Percentiles rank a stretch among this genome's conserved stretches.
Evolutionary conservation across 2,888 invertebrate genomes (phyloP).

Genomic region (Pollenia griseotomentosa): DNA sequence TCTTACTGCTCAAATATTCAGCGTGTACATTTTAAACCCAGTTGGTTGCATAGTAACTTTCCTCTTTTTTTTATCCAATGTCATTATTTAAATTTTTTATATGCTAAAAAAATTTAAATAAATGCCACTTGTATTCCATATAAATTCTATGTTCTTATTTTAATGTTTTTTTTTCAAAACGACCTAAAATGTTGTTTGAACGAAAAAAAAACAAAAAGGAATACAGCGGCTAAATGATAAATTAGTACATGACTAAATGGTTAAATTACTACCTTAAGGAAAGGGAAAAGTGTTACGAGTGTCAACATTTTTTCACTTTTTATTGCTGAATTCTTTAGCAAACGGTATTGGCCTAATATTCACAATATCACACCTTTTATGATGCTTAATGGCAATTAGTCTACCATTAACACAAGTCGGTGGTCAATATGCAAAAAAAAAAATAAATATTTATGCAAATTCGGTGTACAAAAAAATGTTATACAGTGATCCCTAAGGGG

Average conservation of each 20-base stretch:
- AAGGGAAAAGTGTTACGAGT: conserved; percentile 51
- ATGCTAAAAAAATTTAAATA: conserved; percentile 69
- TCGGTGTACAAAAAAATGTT: conserved; percentile 2
- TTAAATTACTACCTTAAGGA: conserved; percentile 61
- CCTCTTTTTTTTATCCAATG: conserved; percentile 6
- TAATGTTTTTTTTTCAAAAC: conserved; percentile 57
- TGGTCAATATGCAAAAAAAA: conserved; percentile 59
- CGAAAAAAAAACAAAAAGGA: conserved; percentile 9
- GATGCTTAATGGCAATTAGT: conserved; percentile 72
- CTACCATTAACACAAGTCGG: conserved; percentile 67
- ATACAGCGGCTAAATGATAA: conserved; percentile 69
- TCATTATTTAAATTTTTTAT: conserved; percentile 36
- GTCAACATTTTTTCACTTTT: conserved; percentile 38
- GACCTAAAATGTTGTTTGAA: conserved; percentile 42
- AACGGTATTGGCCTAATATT: conserved; percentile 53
- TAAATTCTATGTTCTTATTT: conserved; percentile 63
- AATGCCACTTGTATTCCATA: conserved; percentile 73
- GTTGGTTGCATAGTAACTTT: conserved; percentile 1
- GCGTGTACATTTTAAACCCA: conserved; percentile 26
- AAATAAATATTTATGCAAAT: conserved; percentile 62
- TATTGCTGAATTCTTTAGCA: background rate
- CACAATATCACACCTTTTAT: conserved; percentile 70
- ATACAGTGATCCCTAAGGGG: conserved; percentile 26
- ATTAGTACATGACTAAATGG: conserved; percentile 70
- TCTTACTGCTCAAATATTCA: background rate